Evolutionary conservation across 2,113 vertebrate species (phyloP), one percentile per base, ranked within the genome.

Genomic region (Phalacrocorax brasilianus): DNA sequence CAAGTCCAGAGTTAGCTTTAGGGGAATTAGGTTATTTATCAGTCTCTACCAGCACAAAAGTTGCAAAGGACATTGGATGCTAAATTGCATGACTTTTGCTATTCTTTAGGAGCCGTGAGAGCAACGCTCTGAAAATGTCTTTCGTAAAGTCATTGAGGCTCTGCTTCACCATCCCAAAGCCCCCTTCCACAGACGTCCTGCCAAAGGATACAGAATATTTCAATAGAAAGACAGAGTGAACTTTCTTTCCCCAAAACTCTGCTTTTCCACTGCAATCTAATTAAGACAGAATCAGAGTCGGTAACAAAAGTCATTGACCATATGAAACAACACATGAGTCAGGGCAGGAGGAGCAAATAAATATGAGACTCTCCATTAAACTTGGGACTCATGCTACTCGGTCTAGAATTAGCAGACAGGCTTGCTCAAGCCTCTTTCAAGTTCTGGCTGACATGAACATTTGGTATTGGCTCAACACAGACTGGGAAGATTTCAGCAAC

Each of bases 221-320:
- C 45, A 79, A 38, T 3, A 38, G 45, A 72, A 91, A 52, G 44
- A 66, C 22, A 77, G 7, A 33, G 4, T 35, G 11, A 82, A 33
- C 3, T 38, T 83, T 30, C 7, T 83, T 91, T 83, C 47, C 9
- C n/a, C 45, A 23, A 65, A 83, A 49, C 28, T 82, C 28, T 45
- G 76, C 12, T 47, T 65, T 77, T 77, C 28, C 9, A 23, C 22
- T 85, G n/a, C 30, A 82, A 91, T 75, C 4, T 66, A 76, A 61
- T 52, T 53, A 66, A 85, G 70, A 45, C 21, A 88, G 40, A 65
- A 75, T 40, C 47, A 82, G 27, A n/a, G 24, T 28, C 49, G 71
- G 32, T 47, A 79, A 53, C 2, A 2, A 71, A 82, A 76, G 12
- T 58, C 45, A 45, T 26, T 45, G 42, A 65, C 35, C 0, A 0